phyloP scores from a whole-genome alignment of 1,140 invertebrate genomes.

The Neodiprion virginianus region DNA sequence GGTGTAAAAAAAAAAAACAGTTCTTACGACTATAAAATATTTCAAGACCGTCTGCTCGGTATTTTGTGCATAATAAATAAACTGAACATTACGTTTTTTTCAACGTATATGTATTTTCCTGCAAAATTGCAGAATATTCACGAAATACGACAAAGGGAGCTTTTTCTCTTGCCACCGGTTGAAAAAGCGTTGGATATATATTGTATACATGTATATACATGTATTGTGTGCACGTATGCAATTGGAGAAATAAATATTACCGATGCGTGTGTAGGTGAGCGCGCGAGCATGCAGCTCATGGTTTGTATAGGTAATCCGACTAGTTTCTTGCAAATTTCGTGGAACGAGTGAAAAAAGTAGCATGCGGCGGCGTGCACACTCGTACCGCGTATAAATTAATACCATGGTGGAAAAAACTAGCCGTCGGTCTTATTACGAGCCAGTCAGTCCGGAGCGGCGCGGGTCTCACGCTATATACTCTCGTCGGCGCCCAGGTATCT shows the following conservation, averaged over 20 bases:
- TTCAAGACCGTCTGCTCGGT: no score
- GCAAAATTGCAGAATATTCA: no score
- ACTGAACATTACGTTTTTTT: no score
- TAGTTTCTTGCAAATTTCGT: conserved; percentile 65
- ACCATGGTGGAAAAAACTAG: conserved; percentile 58
- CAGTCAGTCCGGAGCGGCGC: conserved; percentile 33
- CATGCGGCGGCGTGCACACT: conserved; percentile 51
- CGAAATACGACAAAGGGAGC: no score
- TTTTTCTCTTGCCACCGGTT: neutral
- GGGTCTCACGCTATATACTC: conserved; percentile 55
- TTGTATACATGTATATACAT: no score
- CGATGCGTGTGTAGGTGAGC: neutral
- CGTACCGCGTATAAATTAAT: conserved; percentile 63
- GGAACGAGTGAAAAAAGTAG: conserved; percentile 58
- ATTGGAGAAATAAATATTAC: no score
- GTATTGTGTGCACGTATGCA: no score
- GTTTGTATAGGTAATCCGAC: conserved; percentile 46
- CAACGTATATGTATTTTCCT: no score
- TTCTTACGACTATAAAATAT: no score
- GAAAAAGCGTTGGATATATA: neutral
- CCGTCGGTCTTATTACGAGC: conserved; percentile 61
- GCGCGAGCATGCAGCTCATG: conserved; percentile 30
- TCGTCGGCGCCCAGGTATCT: neutral
- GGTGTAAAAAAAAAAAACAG: no score
- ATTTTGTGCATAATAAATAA: no score